Evolutionary conservation across 2,888 invertebrate genomes (phyloP).

Genomic region (Platerodrilus igneus): DNA sequence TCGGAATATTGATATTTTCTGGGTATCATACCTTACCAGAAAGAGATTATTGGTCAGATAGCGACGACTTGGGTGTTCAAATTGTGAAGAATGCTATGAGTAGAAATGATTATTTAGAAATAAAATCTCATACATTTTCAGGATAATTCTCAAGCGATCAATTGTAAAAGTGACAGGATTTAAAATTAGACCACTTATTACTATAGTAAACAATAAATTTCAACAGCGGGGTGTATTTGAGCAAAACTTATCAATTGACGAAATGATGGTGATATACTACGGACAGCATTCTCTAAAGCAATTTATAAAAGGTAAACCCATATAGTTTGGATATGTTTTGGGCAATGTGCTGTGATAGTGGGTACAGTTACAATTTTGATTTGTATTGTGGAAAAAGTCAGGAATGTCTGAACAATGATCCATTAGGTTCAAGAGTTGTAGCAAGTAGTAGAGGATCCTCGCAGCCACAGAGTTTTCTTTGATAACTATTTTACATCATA

Average conservation of each 20-base stretch:
- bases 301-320: not conserved
- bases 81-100: conserved; percentile 1
- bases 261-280: conserved; percentile 2
- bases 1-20: no score
- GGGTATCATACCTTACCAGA: no score
- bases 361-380: no score
- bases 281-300: not conserved
- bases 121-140: not conserved
- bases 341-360: no score
- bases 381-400: no score
- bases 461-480: no score
- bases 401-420: no score
- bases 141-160: not conserved
- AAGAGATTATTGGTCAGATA: no score
- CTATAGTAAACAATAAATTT: not conserved
- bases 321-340: not conserved
- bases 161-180: not conserved
- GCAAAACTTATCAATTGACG: not conserved
- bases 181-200: no score
- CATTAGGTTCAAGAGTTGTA: no score
- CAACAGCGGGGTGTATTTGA: not conserved
- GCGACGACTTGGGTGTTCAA: not conserved
- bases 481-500: no score
- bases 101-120: not conserved
- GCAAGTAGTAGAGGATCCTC: no score